Evolutionary conservation across 2,888 invertebrate species (phyloP), one percentile per base, ranked within the genome.

Genomic region (Acleris laterana): DNA sequence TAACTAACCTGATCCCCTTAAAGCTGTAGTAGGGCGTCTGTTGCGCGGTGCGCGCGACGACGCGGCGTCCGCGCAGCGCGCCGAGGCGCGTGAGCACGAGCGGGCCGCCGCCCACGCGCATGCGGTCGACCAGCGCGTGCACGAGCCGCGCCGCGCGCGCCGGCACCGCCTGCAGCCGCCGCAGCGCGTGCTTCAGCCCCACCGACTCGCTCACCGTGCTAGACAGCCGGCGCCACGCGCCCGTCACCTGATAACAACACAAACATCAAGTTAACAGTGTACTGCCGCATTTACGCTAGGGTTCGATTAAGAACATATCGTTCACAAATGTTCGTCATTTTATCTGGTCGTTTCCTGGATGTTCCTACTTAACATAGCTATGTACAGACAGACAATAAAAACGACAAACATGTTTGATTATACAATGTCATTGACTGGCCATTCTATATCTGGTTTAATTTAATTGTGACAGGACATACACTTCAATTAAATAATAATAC

Each of bases 31-130:
- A 93, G 0, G 89, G 85, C 1, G 82, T 87, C 71, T 89, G 90
- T 9, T 83, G 82, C 5, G 78, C 78, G 1, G 93, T 93, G 69
- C 93, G 81, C 1, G 93, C 86, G 11, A 87, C 75, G 1, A 93
- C 83, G 49, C 88, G 78, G n/a, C 93, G 80, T 0, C 93, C 93
- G 4, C 93, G 83, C 62, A 93, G 76, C 5, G 86, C 77, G 7
- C 93, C 93, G 1, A 89, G 77, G 61, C 80, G 77, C 3, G 92
- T 91, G 71, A 77, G 69, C 46, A 93, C 90, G 38, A 90, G 71
- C 1, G 93, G 93, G 5, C 93, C 93, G 16, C 93, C 93, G 32
- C 93, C 93, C n/a, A 93, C 93, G 11, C 93, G 81, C 88, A 93
- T 90, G 70, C 93, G 88, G 77, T 93, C 93, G 9, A 93, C 93